Conservation (phyloP, 2,113 vertebrate species). For the Sciurus niger region DNA sequence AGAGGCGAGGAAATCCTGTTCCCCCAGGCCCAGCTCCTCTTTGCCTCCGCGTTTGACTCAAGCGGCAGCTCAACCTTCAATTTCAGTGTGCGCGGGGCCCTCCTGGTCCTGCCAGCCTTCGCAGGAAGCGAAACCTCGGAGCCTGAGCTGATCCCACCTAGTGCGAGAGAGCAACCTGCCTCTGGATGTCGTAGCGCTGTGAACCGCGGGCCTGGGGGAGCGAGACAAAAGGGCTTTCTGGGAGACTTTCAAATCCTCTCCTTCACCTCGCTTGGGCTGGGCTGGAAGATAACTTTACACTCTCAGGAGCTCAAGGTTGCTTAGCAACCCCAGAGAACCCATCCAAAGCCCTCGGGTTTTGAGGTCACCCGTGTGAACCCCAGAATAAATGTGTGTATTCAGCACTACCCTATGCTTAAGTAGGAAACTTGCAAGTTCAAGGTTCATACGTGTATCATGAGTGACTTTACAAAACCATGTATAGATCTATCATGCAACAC, state of each 20-base stretch:
- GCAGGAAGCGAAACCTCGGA: slow-evolving; percentile 41
- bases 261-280: not conserved
- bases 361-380: not conserved
- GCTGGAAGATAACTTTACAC: not conserved
- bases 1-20: slow-evolving; percentile 66
- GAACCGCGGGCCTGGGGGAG: not conserved
- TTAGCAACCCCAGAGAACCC: not conserved
- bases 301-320: not conserved
- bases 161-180: not conserved
- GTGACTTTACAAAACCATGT: not conserved
- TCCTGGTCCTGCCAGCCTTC: not conserved
- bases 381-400: not conserved
- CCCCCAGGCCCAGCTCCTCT: slow-evolving; percentile 46
- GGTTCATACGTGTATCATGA: not conserved
- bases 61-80: not conserved
- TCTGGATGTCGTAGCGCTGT: not conserved
- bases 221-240: not conserved
- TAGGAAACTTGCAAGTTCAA: not conserved
- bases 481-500: not conserved
- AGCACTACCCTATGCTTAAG: not conserved
- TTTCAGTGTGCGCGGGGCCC: not conserved
- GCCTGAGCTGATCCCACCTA: slow-evolving; percentile 51
- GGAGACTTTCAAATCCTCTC: not conserved
- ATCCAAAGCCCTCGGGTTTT: not conserved
- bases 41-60: not conserved